phyloP scores from a whole-genome alignment of 2,888 invertebrate species.

The Noctua pronuba region DNA sequence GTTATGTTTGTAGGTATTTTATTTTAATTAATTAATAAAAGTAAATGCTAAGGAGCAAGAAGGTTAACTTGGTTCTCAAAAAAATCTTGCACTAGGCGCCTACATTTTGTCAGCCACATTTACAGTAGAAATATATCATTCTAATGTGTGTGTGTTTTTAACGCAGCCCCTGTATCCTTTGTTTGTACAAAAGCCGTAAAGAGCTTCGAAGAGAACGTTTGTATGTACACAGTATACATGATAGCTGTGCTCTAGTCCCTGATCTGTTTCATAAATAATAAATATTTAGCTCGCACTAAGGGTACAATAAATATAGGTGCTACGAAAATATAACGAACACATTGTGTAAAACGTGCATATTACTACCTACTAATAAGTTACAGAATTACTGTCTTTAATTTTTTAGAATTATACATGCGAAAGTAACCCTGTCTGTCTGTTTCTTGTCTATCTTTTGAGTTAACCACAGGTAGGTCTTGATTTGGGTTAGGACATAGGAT shows the following conservation, averaged over 20 bases:
- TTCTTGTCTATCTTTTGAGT: too few relatives aligned
- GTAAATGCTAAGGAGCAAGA: background rate
- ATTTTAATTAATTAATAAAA: background rate
- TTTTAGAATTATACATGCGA: too few relatives aligned
- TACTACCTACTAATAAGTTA: too few relatives aligned
- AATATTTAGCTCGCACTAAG: background rate
- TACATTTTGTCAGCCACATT: background rate
- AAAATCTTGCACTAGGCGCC: background rate
- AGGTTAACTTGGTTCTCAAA: background rate
- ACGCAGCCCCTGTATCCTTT: background rate
- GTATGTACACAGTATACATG: background rate
- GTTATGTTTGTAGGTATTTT: background rate
- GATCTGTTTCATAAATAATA: constrained; percentile 20
- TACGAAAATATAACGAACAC: background rate
- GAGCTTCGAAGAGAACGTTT: background rate
- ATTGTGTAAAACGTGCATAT: background rate
- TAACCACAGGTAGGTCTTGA: too few relatives aligned
- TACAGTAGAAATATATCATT: background rate
- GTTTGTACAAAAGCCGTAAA: constrained; percentile 1
- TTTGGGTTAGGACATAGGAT: too few relatives aligned
- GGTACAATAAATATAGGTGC: background rate
- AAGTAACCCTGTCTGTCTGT: too few relatives aligned
- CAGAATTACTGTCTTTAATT: too few relatives aligned
- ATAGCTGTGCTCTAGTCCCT: background rate
- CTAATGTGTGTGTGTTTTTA: background rate